Base-by-base conservation (phyloP, 2,888 invertebrate species). In the Dilophus febrilis region DNA sequence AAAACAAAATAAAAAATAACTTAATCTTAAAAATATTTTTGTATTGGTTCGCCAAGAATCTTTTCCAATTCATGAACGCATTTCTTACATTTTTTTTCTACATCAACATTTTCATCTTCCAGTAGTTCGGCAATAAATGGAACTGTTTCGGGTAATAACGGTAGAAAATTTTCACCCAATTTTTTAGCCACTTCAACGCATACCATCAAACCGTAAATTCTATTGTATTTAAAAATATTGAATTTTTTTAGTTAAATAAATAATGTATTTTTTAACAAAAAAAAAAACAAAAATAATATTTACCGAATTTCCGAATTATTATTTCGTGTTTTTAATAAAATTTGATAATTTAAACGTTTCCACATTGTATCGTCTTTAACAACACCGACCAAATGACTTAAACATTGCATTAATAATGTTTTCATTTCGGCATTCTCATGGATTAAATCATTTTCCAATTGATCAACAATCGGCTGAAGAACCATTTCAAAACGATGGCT, bases 71-170 rank as follows among this genome's bases (percentile, higher is more conserved):
- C 81, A 45, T 80, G 74, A 4, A 94, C 76, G 3, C 86, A 80
- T 46, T 72, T 73, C 50, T 84, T 82, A 2, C 86, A 84, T 33
- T 73, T 72, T 32, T 73, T 69, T 56, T 91, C 91, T 28, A 91
- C 88, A 27, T 67, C 70, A 46, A 80, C 76, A 46, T 84, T 81
- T 47, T 86, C 86, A 53, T 88, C 92, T 67, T 94, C 94, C 49
- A 94, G 68, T 13, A 95, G 66, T 56, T 95, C 94, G 0, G 91
- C 87, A 28, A 95, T 66, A 68, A 92, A 92, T 0, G 92, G 92
- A 44, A 94, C 82, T 4, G 90, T 88, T 56, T 95, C 94, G 1
- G 94, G 90, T 37, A 94, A 60, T 1, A 94, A 67, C 0, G 87
- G 77, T 49, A 88, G 68, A 64, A 88, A 94, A 53, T 86, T 86